Percentiles rank a stretch among this genome's conserved stretches.
These are phyloP conservation scores for Mythimna loreyi DNA, from an alignment of 2,888 invertebrate genomes.

Conservation along the genomic window DNA sequence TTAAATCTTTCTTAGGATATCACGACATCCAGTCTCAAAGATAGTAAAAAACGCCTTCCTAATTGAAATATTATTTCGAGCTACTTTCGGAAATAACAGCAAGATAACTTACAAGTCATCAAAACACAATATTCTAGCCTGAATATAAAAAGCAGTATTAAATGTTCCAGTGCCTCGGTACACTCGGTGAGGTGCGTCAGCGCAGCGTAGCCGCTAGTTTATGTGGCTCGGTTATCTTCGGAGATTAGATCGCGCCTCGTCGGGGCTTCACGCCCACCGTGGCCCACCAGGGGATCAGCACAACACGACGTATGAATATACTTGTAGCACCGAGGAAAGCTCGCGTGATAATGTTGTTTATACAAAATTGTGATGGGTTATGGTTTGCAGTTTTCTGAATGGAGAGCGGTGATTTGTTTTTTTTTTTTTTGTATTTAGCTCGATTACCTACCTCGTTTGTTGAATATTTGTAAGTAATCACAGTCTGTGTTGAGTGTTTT, in stretches of 20 bases:
- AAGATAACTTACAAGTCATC: slow-evolving; percentile 4
- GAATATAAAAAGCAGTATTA: slow-evolving; percentile 50
- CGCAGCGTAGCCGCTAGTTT: slow-evolving; percentile 77
- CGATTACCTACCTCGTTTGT: too few relatives aligned
- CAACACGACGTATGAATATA: slow-evolving; percentile 50
- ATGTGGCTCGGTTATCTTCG: slow-evolving; percentile 78
- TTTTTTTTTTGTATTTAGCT: neutral
- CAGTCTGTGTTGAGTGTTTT: too few relatives aligned
- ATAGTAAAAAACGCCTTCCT: neutral
- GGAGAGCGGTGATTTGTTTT: neutral
- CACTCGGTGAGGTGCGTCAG: slow-evolving; percentile 60
- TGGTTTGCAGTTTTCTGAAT: slow-evolving; percentile 8
- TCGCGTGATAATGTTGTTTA: slow-evolving; percentile 50
- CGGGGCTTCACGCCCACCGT: slow-evolving; percentile 78
- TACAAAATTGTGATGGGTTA: slow-evolving; percentile 37
- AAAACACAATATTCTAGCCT: slow-evolving; percentile 18
- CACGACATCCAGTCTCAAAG: neutral
- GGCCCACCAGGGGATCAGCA: slow-evolving; percentile 56
- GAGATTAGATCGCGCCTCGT: slow-evolving; percentile 81
- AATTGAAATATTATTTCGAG: neutral
- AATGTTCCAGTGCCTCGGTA: slow-evolving; percentile 45
- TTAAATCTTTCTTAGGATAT: neutral
- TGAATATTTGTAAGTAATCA: too few relatives aligned
- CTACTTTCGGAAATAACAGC: slow-evolving; percentile 7
- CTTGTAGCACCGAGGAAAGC: slow-evolving; percentile 39